Evolutionary conservation across 1,140 invertebrate genomes (phyloP), one percentile per base, ranked within the genome.

Genomic region (Aricia agestis): DNA sequence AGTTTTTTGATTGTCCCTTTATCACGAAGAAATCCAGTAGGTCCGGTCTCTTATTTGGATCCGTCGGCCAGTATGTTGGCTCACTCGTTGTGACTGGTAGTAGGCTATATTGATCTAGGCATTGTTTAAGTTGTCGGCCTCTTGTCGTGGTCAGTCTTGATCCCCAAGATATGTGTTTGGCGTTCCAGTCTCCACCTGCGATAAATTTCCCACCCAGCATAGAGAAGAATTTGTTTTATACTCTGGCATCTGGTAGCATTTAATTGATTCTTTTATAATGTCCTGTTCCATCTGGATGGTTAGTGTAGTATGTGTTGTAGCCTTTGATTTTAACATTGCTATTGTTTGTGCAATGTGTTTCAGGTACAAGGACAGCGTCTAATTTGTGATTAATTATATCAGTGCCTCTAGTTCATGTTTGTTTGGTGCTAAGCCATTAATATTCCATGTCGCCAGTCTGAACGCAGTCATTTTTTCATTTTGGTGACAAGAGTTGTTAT

Each of bases 101-200:
- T 3, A 25, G 25, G 25, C 25, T 25, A 25, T 25, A 2, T 25
- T 25, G 25, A 25, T 25, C 25, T 25, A 25, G 25, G 25, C 25
- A 25, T 25, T 25, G 25, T 3, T 25, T 25, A 25, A 25, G 25
- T 25, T 25, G 25, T 25, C 25, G 25, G 25, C 25, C 25, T 25
- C 25, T 25, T 2, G 25, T 25, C 25, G 25, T 25, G 25, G 25
- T 25, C 25, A 25, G 25, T 25, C 25, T 25, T 3, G 74, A 76
- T 10, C 74, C 71, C 74, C 74, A 75, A 31, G 65, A 61, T 19
- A 57, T 58, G 45, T 79, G 18, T 58, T 80, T 76, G 0, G 76
- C 61, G 66, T 80, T 78, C 72, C 74, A 81, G 66, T 79, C 78
- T 0, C 78, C 78, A 17, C 72, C 76, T 25, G 66, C 66, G 7